Base-by-base conservation (phyloP, 2,888 invertebrate genomes). In the Acleris cristana region DNA sequence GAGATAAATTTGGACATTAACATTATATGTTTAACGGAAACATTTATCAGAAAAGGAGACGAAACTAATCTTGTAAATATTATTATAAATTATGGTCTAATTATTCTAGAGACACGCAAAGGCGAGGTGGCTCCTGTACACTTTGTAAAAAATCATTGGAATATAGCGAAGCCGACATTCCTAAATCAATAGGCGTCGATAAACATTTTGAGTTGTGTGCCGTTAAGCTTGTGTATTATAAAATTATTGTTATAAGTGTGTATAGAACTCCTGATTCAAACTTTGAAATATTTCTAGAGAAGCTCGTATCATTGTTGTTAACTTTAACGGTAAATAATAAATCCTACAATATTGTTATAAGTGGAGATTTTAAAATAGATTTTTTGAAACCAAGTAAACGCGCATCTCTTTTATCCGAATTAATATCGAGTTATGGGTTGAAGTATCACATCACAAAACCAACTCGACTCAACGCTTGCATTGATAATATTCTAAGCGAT, bases 161-260 rank as follows among this genome's bases (percentile, higher is more conserved):
- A 3, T 56, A 12, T 21, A 44, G 7, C 10, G 55, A 40, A 19
- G 14, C 19, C n/a, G 12, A 55, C 12, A 40, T 55, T 10, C 18
- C 18, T 10, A 19, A 40, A 19, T 19, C 18, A 40, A 5, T 55
- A 8, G 19, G 40, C 40, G 14, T 18, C 1, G 40, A 19, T n/a
- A 55, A 40, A 44, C 21, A 57, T 16, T 57, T 57, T 44, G 56
- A 54, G 44, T 8, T 18, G 6, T 57, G 56, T 45, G 56, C 21
- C 5, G 23, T 23, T 40, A 19, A 21, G 16, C 23, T 57, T 16
- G 16, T 23, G 14, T 4, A 45, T 3, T n/a, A 23, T 5, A 57
- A 45, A 44, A 45, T 16, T 23, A 21, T 57, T 16, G 44, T 57
- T 8, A 23, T 57, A n/a, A 45, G 56, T 45, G 21, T 57, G 12